Evolutionary conservation across 2,113 vertebrate species (phyloP).

Genomic region (Peromyscus californicus): DNA sequence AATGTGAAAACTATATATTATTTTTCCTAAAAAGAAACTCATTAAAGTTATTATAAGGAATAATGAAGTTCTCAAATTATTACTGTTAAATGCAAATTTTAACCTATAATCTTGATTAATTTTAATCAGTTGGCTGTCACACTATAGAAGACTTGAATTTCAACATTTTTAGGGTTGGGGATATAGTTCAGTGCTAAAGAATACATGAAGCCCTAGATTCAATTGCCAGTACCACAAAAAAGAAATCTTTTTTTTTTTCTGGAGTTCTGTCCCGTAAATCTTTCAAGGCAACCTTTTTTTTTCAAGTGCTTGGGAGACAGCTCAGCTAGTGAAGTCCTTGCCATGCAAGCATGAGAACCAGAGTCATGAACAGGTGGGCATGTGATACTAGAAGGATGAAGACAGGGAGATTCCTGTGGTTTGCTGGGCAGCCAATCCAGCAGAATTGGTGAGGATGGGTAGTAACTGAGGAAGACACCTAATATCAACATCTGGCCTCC

Average conservation of each 20-base stretch:
- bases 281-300: background rate
- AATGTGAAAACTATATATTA: conserved; percentile 12
- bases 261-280: background rate
- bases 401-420: no score
- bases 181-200: no score
- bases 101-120: background rate
- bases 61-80: background rate
- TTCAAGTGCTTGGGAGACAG: background rate
- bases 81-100: background rate
- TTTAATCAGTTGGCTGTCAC: background rate
- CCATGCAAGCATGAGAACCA: background rate
- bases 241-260: background rate
- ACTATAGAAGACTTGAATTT: background rate
- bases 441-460: background rate
- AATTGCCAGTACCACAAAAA: background rate
- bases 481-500: background rate
- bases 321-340: background rate
- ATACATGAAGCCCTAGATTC: background rate
- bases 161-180: background rate
- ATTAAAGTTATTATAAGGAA: background rate
- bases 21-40: background rate
- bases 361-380: no score
- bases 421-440: background rate
- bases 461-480: background rate
- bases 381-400: background rate